Evolutionary conservation across 2,888 invertebrate species (phyloP).

Genomic region (Mallateleia sp.): DNA sequence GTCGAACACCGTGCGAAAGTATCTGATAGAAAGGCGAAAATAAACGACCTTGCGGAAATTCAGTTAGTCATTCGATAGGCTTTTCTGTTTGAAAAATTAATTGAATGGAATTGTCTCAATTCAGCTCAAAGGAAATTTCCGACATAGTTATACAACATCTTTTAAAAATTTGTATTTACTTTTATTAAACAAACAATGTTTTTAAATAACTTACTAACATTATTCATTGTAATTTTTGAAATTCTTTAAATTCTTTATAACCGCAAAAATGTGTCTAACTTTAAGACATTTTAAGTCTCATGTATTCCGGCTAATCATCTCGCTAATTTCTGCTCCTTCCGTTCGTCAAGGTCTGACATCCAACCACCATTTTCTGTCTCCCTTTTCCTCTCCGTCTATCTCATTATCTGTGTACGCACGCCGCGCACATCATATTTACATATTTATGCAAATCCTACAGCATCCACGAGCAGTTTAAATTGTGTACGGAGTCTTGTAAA

Average conservation of each 20-base stretch:
- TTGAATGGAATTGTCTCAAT: too few species aligned
- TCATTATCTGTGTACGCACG: constrained; percentile 25
- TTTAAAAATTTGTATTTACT: too few species aligned
- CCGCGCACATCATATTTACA: constrained; percentile 36
- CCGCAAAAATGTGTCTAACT: too few species aligned
- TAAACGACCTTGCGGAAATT: constrained; percentile 3
- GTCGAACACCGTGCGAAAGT: too few species aligned
- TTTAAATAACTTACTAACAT: too few species aligned
- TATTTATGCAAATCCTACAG: constrained; percentile 41
- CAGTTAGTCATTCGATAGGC: constrained; percentile 5
- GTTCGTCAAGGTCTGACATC: constrained; percentile 37
- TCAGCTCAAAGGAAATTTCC: too few species aligned
- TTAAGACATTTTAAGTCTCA: neutral
- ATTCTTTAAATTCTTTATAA: too few species aligned
- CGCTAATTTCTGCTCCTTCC: constrained; percentile 4
- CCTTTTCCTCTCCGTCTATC: constrained; percentile 13
- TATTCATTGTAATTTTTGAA: too few species aligned
- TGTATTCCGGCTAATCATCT: neutral
- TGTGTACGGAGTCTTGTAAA: constrained; percentile 11
- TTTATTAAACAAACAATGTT: too few species aligned
- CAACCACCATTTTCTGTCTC: constrained; percentile 31
- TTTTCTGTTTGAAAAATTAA: too few species aligned
- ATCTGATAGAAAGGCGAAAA: too few species aligned
- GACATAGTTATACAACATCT: too few species aligned
- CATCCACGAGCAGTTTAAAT: constrained; percentile 31